Conservation (phyloP, 2,113 vertebrate genomes). For the Ranitomeya variabilis region DNA sequence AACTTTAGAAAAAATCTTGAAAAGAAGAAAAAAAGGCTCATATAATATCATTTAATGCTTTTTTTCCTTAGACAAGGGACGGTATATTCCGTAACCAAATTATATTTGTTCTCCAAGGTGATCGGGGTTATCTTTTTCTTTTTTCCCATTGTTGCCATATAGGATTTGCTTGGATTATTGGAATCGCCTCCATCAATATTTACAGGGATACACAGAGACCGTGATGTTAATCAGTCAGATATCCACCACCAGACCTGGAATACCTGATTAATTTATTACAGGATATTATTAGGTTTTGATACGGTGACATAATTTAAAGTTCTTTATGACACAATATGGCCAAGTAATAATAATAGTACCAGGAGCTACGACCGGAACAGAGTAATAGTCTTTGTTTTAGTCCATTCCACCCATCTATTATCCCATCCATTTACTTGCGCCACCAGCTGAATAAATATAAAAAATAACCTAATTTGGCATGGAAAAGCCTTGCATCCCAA, state of each 20-base stretch:
- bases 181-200: no score
- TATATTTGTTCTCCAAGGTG: neutral
- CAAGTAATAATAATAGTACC: neutral
- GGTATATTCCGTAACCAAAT: neutral
- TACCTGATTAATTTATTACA: neutral
- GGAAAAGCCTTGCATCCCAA: neutral
- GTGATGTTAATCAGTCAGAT: no score
- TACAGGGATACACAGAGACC: no score
- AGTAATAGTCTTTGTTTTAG: neutral
- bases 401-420: neutral
- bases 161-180: no score
- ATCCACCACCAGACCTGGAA: neutral
- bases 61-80: neutral
- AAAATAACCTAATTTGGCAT: constrained; percentile 13
- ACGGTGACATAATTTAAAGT: neutral
- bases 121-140: neutral
- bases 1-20: neutral
- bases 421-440: neutral
- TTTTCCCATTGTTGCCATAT: neutral
- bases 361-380: neutral
- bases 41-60: neutral
- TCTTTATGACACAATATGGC: neutral
- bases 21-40: neutral
- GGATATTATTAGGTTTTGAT: neutral
- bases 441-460: constrained; percentile 21